These are phyloP conservation scores for Drosophila auraria DNA, from an alignment of 1,140 invertebrate species.

Conservation along the genomic window DNA sequence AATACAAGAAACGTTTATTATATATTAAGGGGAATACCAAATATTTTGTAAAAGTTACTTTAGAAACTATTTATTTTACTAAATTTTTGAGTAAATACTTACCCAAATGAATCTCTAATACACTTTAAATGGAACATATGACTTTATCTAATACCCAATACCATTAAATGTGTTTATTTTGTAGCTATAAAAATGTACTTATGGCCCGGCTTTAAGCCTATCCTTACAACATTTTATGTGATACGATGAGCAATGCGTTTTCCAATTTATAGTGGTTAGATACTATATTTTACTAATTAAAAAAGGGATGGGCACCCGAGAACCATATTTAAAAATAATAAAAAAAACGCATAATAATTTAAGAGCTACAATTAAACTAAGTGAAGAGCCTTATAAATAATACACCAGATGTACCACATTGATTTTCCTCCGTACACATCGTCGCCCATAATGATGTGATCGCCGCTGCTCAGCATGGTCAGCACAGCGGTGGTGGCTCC, in stretches of 20 bases:
- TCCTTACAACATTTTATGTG: not conserved
- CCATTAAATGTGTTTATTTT: not conserved
- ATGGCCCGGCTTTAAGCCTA: not conserved
- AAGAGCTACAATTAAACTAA: too few relatives aligned
- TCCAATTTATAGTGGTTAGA: not conserved
- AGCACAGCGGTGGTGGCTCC: slow-evolving; percentile 92
- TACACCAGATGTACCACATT: too few relatives aligned
- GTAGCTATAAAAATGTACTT: not conserved
- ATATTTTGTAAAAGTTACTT: too few relatives aligned
- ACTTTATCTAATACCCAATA: not conserved
- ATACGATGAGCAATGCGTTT: not conserved
- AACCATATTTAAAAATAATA: too few relatives aligned
- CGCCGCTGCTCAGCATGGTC: slow-evolving; percentile 92
- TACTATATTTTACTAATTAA: too few relatives aligned
- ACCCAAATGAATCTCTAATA: too few relatives aligned
- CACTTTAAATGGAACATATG: not conserved
- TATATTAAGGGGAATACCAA: not conserved
- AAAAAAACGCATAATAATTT: too few relatives aligned
- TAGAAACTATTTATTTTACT: too few relatives aligned
- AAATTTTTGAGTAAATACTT: too few relatives aligned
- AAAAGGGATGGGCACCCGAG: too few relatives aligned
- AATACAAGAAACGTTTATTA: not conserved
- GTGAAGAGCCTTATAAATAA: too few relatives aligned
- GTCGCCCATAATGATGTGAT: slow-evolving; percentile 96
- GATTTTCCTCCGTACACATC: slow-evolving; percentile 99